Evolutionary conservation across 2,797 vertebrate genomes (phyloP).

Genomic region (Alca torda): DNA sequence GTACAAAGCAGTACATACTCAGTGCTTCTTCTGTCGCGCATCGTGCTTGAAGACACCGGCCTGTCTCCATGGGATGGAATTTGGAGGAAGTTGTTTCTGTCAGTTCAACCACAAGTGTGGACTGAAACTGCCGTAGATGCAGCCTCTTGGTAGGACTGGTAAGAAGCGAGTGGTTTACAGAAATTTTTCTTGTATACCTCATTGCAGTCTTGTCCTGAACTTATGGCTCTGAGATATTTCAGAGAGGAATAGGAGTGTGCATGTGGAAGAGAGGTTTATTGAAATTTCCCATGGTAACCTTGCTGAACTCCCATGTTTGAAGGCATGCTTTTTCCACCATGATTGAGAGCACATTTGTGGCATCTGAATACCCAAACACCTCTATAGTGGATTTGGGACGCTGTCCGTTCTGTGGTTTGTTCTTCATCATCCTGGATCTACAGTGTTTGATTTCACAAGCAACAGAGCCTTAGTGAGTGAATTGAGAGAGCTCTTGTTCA

Average conservation of each 20-base stretch:
- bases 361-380: not conserved
- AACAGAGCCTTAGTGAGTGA: not conserved
- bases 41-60: rapidly evolving
- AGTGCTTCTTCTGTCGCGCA: rapidly evolving
- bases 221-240: not conserved
- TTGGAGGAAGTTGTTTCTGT: not conserved
- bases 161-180: not conserved
- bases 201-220: not conserved
- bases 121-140: not conserved
- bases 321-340: not conserved
- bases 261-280: not conserved
- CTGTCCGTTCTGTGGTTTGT: not conserved
- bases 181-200: not conserved
- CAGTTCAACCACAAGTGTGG: not conserved
- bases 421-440: not conserved
- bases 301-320: not conserved
- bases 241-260: not conserved
- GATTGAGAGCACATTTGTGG: not conserved
- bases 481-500: not conserved
- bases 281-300: not conserved
- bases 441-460: not conserved
- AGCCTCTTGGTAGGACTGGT: not conserved
- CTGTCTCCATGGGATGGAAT: not conserved
- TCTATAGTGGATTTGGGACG: not conserved
- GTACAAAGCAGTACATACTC: not conserved